Conservation (phyloP, 2,797 vertebrate species). For the Notoglanidium macrostoma region DNA sequence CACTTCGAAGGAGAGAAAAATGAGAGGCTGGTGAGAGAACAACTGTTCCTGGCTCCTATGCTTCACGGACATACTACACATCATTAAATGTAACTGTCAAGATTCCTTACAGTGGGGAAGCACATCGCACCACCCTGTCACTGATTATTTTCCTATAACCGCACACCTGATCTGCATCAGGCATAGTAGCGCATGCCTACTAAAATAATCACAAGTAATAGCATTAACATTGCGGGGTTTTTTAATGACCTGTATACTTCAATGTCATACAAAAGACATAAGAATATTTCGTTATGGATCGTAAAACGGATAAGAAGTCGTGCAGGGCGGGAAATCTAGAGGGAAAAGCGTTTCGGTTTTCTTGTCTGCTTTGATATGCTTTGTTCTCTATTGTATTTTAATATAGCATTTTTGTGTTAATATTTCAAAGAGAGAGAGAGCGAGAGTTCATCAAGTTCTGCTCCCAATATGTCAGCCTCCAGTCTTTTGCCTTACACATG, state of each 20-base stretch:
- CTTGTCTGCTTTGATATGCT: background rate
- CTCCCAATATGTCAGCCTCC: slow-evolving; percentile 34
- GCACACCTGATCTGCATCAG: background rate
- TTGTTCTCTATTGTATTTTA: background rate
- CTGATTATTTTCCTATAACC: background rate
- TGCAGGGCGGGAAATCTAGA: background rate
- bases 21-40: background rate
- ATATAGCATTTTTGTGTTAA: background rate
- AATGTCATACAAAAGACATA: background rate
- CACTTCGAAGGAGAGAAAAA: too few relatives aligned
- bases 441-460: background rate
- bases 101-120: background rate
- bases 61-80: background rate
- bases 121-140: background rate
- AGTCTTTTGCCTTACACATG: background rate
- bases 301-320: background rate
- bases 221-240: background rate
- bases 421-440: background rate
- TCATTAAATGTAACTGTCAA: background rate
- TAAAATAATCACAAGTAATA: background rate
- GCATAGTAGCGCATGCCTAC: too few relatives aligned
- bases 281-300: background rate
- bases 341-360: background rate
- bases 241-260: background rate
- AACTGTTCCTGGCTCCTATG: too few relatives aligned